Base-by-base conservation (phyloP, 2,888 invertebrate genomes). In the Ferdinandea cuprea region DNA sequence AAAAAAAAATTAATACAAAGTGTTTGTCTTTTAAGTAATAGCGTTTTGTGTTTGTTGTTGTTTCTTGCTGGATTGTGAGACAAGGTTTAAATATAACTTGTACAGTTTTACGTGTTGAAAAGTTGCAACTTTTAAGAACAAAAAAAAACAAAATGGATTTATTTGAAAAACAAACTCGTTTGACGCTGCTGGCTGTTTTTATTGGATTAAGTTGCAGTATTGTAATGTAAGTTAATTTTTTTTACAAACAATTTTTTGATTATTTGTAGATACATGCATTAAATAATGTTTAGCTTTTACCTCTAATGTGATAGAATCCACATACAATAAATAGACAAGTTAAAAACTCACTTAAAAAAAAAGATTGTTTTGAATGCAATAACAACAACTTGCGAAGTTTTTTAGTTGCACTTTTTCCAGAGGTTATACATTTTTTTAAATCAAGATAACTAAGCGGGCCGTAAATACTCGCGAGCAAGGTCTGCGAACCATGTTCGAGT, bases 141-240 rank as follows among this genome's bases (percentile, higher is more conserved):
- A 17, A 15, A 44, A 25, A 30, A 44, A 28, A 15, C 25, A 25
- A 30, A 32, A 77, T 77, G 81, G 35, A 77, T 71, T 40, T 11
- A 11, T 78, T 35, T 15, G 19, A 52, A 28, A 72, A 54, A 42
- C 54, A 42, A 9, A 66, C 15, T 8, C 44, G 50, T 42, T 78
- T 37, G 50, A 44, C 19, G 6, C 21, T 79, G 32, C 13, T 84
- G 21, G 54, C 30, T 15, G 37, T 69, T 44, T 30, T 78, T 17
- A 58, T 84, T 73, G 84, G 84, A 78, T 59, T 84, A 69, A 84
- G 52, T 48, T 79, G 78, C 65, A 48, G 63, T 42, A 8, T 13
- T 32, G 19, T 65, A 42, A 44, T 65, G 84, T 79, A 73, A 79
- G 84, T 79, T 32, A n/a, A n/a, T 32, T 17, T 50, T 3, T 3